A percentile compares a stretch with the other conserved stretches of the same genome.
Evolutionary conservation across 2,888 invertebrate genomes (phyloP).

Genomic region (Apodemia hepburni): DNA sequence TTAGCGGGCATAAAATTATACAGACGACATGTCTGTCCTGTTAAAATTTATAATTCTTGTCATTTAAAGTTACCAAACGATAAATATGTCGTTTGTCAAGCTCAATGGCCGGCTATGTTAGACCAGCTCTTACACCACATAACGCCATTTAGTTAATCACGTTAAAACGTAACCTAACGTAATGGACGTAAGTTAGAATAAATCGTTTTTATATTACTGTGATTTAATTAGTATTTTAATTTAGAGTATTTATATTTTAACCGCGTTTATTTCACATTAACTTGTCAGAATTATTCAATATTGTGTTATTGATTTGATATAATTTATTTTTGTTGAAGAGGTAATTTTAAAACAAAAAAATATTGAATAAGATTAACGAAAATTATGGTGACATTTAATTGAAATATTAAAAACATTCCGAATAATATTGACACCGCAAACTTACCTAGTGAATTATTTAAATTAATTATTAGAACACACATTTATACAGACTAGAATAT

Average conservation of each 20-base stretch:
- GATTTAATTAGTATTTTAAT: slow-evolving; percentile 56
- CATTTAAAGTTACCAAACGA: too few species aligned
- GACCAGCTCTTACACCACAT: background rate
- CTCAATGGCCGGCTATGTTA: background rate
- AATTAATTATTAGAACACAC: too few species aligned
- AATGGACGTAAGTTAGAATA: background rate
- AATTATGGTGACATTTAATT: background rate
- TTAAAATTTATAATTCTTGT: too few species aligned
- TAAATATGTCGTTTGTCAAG: background rate
- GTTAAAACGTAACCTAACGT: slow-evolving; percentile 5
- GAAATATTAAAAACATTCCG: background rate
- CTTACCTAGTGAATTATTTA: too few species aligned
- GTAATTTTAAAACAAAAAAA: background rate
- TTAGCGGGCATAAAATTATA: too few species aligned
- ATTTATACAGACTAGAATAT: too few species aligned
- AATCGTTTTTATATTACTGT: slow-evolving; percentile 57
- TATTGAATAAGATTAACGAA: background rate
- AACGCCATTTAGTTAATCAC: slow-evolving; percentile 8
- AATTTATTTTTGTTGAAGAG: slow-evolving; percentile 13
- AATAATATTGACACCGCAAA: background rate
- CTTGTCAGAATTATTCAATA: slow-evolving; percentile 15
- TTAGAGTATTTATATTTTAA: slow-evolving; percentile 14
- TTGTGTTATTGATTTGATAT: slow-evolving; percentile 12
- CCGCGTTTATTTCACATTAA: slow-evolving; percentile 12
- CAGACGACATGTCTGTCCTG: too few species aligned